Evolutionary conservation across 1,140 invertebrate species (phyloP).

Genomic region (Micrasema minimum): DNA sequence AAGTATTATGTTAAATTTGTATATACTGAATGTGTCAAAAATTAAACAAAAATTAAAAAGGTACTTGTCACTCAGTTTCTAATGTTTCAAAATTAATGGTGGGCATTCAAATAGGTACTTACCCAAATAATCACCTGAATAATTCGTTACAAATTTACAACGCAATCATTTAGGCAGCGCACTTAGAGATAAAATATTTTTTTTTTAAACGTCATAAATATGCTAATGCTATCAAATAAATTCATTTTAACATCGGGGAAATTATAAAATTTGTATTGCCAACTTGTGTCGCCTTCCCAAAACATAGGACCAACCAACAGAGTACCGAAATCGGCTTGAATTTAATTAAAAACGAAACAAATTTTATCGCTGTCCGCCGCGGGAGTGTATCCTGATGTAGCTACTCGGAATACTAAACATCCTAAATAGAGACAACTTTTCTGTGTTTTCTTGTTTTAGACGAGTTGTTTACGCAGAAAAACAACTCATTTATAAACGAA

Average conservation of each 20-base stretch:
- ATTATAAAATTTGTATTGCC: conserved; percentile 17
- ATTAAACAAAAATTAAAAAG: no score
- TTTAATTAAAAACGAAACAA: conserved; percentile 53
- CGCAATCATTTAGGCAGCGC: conserved; percentile 5
- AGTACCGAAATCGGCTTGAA: conserved; percentile 36
- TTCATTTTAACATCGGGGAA: conserved; percentile 15
- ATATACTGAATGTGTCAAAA: no score
- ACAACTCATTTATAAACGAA: no score
- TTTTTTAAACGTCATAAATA: conserved; percentile 27
- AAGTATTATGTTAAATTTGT: no score
- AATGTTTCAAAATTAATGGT: no score
- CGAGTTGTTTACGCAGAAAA: no score
- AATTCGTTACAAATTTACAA: no score
- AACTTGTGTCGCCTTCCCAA: neutral
- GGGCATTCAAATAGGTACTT: no score
- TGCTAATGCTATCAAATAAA: conserved; percentile 22
- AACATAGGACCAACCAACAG: conserved; percentile 22
- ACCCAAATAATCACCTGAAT: no score
- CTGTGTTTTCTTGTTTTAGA: conserved; percentile 1
- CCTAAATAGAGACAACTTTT: conserved; percentile 6
- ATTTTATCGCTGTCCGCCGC: conserved; percentile 47
- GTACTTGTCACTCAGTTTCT: no score
- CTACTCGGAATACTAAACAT: conserved; percentile 48
- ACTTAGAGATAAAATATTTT: no score
- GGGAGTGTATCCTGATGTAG: conserved; percentile 26